Conservation (phyloP, 2,888 invertebrate species). For the Rhabditoides inermis region DNA sequence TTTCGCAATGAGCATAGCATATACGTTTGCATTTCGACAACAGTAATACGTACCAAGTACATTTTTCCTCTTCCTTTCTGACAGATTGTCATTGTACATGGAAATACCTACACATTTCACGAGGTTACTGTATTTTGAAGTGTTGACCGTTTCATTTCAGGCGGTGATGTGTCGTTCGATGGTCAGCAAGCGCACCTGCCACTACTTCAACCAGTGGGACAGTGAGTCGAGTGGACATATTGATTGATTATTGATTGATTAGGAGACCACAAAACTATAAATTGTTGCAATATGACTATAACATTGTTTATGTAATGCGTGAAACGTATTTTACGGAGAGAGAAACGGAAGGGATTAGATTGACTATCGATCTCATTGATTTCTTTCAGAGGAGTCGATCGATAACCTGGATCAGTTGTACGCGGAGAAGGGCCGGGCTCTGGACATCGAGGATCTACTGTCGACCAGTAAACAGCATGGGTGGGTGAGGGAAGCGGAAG, state of each 20-base stretch:
- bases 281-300: too few relatives aligned
- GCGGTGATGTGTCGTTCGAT: constrained; percentile 73
- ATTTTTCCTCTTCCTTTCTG: neutral
- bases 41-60: too few relatives aligned
- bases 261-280: too few relatives aligned
- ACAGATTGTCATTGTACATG: too few relatives aligned
- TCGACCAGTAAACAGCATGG: constrained; percentile 27
- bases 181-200: constrained; percentile 70
- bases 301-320: too few relatives aligned
- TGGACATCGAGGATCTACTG: constrained; percentile 50
- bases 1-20: too few relatives aligned
- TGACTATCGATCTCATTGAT: neutral
- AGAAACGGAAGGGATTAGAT: neutral
- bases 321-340: too few relatives aligned
- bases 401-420: constrained; percentile 22
- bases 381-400: constrained; percentile 19
- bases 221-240: constrained; percentile 23
- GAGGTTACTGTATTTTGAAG: too few relatives aligned
- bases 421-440: constrained; percentile 43
- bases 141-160: too few relatives aligned
- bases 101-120: too few relatives aligned
- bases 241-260: constrained; percentile 5
- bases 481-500: constrained; percentile 29
- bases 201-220: constrained; percentile 66
- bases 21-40: too few relatives aligned